Evolutionary conservation across 1,140 invertebrate species (phyloP), one percentile per base, ranked within the genome.

Genomic region (Drosophila ohnishii): DNA sequence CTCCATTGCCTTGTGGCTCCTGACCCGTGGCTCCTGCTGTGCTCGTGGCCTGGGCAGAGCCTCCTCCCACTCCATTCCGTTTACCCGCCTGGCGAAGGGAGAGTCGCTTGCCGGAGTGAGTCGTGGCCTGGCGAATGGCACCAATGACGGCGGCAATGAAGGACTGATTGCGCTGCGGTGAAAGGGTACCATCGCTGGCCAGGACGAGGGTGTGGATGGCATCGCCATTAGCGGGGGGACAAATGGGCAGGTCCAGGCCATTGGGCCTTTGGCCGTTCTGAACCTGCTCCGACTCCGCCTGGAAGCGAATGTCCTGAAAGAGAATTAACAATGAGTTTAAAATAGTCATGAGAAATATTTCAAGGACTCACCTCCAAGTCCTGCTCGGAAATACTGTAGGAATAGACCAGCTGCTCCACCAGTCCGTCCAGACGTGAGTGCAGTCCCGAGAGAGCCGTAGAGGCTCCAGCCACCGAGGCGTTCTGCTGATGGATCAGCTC

Each of bases 381-480:
- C 82, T 96, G 94, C 74, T 94, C 94, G 10, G 96, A 95, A 85
- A 97, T 95, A 76, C 93, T 93, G 90, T 96, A 96, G 11, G 95
- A 95, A 58, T 92, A 93, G 37, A 95, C 94, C 62, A 96, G 92
- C 84, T 96, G 94, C 84, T 95, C 94, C 5, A 95, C 94, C 10
- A 96, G 92, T 58, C 93, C 94, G 55, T 95, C 95, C 42, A 97
- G 92, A 71, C 96, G 93, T 0, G 94, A 93, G 19, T 95, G 94
- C 7, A 97, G 92, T 28, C 95, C 94, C 44, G 95, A 94, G 4
- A 97, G 92, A 7, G 95, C 95, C 7, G 95, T 94, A 8, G 95
- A 94, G 11, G 95, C 95, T 28, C 94, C 94, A 1, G 95, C 95
- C 30, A 95, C 94, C 3, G 95, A 93, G 34, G 95, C 94, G 57